These are phyloP conservation scores for Andrena praecox DNA, from an alignment of 2,888 invertebrate species.

Conservation along the genomic window DNA sequence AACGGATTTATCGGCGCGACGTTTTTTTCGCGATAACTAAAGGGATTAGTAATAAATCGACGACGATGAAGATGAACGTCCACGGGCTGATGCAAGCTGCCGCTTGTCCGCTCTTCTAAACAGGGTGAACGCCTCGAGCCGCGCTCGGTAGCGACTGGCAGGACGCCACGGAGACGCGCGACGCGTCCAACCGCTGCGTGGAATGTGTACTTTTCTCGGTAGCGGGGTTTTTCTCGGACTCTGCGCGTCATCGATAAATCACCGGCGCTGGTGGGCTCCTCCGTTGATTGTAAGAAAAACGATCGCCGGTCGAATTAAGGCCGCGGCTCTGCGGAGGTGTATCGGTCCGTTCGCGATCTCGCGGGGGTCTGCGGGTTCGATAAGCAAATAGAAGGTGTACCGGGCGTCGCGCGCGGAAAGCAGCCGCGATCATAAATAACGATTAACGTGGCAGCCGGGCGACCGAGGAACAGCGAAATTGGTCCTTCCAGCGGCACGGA, in stretches of 20 bases:
- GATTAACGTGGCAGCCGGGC: slow-evolving; percentile 69
- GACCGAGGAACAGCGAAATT: slow-evolving; percentile 69
- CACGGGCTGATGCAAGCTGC: not conserved
- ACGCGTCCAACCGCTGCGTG: no score
- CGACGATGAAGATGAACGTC: not conserved
- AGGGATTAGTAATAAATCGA: not conserved
- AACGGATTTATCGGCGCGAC: not conserved
- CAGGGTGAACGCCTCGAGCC: not conserved
- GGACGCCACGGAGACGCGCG: no score
- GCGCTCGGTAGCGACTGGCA: not conserved
- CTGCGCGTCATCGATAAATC: slow-evolving; percentile 42
- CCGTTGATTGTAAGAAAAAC: slow-evolving; percentile 40
- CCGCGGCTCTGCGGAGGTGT: slow-evolving; percentile 27
- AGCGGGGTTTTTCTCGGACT: not conserved
- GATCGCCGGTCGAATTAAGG: slow-evolving; percentile 14
- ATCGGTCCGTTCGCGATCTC: slow-evolving; percentile 42
- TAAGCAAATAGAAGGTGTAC: slow-evolving; percentile 66
- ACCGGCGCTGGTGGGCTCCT: slow-evolving; percentile 7
- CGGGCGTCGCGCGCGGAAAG: slow-evolving; percentile 30
- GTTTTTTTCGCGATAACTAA: not conserved
- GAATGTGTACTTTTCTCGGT: no score
- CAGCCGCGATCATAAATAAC: slow-evolving; percentile 68
- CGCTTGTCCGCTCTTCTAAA: not conserved
- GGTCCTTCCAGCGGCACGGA: slow-evolving; percentile 69
- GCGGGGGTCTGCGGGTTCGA: slow-evolving; percentile 54